Evolutionary conservation across 1,140 invertebrate species (phyloP).

Genomic region (Wiebesia pumilae): DNA sequence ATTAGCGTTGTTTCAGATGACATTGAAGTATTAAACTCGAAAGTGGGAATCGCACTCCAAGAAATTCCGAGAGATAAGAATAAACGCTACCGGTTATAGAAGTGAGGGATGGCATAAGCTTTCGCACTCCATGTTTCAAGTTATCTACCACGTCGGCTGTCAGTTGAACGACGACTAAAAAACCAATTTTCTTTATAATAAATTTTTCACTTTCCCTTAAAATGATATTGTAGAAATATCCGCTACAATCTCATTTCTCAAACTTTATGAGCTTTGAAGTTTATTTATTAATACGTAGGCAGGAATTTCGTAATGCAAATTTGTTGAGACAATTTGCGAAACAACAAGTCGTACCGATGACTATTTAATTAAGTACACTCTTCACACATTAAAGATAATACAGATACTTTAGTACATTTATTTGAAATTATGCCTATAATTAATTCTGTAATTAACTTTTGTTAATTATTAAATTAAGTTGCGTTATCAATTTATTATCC

Average conservation of each 20-base stretch:
- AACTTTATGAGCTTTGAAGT: not conserved
- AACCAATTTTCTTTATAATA: not conserved
- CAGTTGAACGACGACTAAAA: not conserved
- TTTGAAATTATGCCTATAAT: too few species aligned
- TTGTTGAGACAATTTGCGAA: not conserved
- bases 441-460: too few species aligned
- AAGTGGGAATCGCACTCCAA: not conserved
- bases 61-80: not conserved
- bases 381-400: too few species aligned
- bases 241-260: not conserved
- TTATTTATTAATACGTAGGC: not conserved
- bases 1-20: not conserved
- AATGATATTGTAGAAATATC: not conserved
- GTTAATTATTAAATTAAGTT: too few species aligned
- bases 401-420: too few species aligned
- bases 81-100: not conserved
- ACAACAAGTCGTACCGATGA: not conserved
- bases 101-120: not conserved
- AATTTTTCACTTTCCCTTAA: not conserved
- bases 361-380: too few species aligned
- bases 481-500: too few species aligned
- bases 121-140: not conserved
- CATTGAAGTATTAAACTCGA: not conserved
- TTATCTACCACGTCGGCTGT: not conserved
- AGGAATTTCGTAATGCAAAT: not conserved